Base-by-base conservation (phyloP, 1,140 invertebrate species). In the Carcinoscorpius rotundicauda region DNA sequence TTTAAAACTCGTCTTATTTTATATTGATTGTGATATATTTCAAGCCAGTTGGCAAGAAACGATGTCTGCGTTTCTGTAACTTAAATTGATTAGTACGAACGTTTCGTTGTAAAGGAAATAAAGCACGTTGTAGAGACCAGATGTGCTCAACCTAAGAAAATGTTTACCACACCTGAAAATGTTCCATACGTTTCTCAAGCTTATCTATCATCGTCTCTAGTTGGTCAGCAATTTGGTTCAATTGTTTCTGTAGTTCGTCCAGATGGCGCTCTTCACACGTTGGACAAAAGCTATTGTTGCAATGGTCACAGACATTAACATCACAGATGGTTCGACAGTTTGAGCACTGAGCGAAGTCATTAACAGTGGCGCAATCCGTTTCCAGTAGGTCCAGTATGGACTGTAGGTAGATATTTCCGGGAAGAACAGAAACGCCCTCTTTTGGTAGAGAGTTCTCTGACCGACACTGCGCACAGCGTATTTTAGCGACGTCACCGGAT, bases 341-440 rank as follows among this genome's bases (percentile, higher is more conserved):
- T 6, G 53, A 55, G n/a, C 53, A 55, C n/a, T n/a, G 6, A 8
- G n/a, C 6, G 53, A 55, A 55, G 6, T 55, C 53, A n/a, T 55
- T n/a, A 6, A 55, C 53, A 6, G n/a, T n/a, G 3, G 53, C 3
- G 53, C n/a, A 55, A n/a, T 55, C 53, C n/a, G 53, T 8, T 8
- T 55, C 0, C 29, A 83, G 71, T 59, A 80, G 73, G 52, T 76
- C 73, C 4, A 83, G 72, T 10, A 83, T 69, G 3, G 80, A 81
- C 62, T 82, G 79, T 57, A 83, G 80, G 73, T 82, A 82, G 0
- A 82, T 70, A 69, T 85, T 84, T 4, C 78, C 79, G 4, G 83
- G 82, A n/a, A 83, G 71, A 4, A 75, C 72, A 4, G 64, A 49
- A 48, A 71, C 61, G 78, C 78, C n/a, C 79, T 69, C 62, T 5